Evolutionary conservation across 64 coral and sea anemone genomes (phyloP).

Genomic region (Acropora tenuis): DNA sequence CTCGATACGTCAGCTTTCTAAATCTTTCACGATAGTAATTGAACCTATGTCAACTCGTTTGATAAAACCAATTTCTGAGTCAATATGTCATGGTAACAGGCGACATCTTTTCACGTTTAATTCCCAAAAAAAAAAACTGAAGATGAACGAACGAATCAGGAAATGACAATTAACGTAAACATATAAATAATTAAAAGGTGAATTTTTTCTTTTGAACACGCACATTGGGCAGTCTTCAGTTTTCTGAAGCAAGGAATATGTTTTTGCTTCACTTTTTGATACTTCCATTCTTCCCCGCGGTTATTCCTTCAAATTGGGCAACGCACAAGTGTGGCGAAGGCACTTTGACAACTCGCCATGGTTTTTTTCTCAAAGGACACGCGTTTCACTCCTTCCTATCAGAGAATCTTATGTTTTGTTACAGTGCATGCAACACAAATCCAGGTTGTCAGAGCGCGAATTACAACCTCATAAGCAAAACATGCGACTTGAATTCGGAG

Average conservation of each 20-base stretch:
- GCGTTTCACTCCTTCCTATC: not conserved
- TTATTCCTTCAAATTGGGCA: not conserved
- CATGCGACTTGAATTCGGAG: constrained; percentile 15
- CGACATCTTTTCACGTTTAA: no score
- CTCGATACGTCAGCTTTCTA: no score
- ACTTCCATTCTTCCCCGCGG: not conserved
- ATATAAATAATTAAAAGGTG: no score
- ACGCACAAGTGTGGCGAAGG: not conserved
- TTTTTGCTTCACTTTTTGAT: not conserved
- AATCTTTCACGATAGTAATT: no score
- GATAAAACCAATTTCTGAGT: no score
- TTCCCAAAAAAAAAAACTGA: no score
- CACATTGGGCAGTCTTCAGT: no score
- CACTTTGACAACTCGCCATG: not conserved
- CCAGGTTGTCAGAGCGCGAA: constrained; percentile 5
- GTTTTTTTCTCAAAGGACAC: constrained; percentile 4
- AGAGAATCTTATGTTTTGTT: not conserved
- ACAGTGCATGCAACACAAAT: constrained; percentile 4
- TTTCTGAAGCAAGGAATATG: not conserved
- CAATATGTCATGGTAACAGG: no score
- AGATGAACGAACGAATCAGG: no score
- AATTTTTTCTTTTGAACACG: no score
- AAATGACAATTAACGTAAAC: no score
- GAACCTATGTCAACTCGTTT: no score
- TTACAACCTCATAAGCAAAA: not conserved